Evolutionary conservation across 1,140 invertebrate genomes (phyloP).

Genomic region (roundworm (Caenorhabditis elegans)): WBcel235 BX284606.5:12238001-12238500

Average conservation of each 20-base stretch:
- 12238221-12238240: too few species aligned
- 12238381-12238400: constrained; percentile 28
- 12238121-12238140: neutral
- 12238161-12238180: neutral
- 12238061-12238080: neutral
- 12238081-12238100: neutral
- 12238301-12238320: too few species aligned
- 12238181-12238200: neutral
- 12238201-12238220: neutral
- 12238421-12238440: neutral
- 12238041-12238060: too few species aligned
- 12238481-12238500: neutral
- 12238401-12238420: constrained; percentile 37
- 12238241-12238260: too few species aligned
- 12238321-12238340: constrained; percentile 37
- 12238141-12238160: neutral
- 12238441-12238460: neutral
- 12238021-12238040: too few species aligned
- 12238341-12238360: constrained; percentile 17
- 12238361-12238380: neutral
- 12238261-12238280: too few species aligned
- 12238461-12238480: neutral
- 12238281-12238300: too few species aligned
- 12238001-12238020: too few species aligned
- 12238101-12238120: neutral